Base-by-base conservation (phyloP, 2,113 vertebrate species). In the Gadus chalcogrammus region DNA sequence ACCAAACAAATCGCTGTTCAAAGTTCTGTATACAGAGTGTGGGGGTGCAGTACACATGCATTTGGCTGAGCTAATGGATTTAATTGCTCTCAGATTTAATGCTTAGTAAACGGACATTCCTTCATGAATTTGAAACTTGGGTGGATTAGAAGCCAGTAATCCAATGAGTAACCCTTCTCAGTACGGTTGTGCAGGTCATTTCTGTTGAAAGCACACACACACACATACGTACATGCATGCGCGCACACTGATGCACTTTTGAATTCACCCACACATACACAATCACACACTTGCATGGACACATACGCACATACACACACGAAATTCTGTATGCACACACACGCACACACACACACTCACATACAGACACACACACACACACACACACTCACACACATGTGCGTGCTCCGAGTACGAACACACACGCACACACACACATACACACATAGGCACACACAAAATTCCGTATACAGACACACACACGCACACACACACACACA, bases 11-110 rank as follows among this genome's bases (percentile, higher is more conserved):
- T 75, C 68, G 74, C 74, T 66, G 64, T 67, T 42, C 38, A 61
- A 17, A 78, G 80, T 83, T 85, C 70, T 20, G 16, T 56, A 18
- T 68, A 77, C 48, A 42, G 38, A 42, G 38, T 42, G 38, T 42
- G 42, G 8, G 42, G 42, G 68, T 31, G 24, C 60, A 64, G 78
- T 80, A 71, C 66, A 71, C 66, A 81, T 72, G 67, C 77, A 76
- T 56, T 71, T 67, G 81, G 79, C 71, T 79, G 69, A 71, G 64
- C 79, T 83, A 84, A 89, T 81, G 72, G 79, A 22, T 68, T 76
- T 86, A 85, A 88, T 88, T 90, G 84, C 81, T 85, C 78, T 87
- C 85, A 86, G 85, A 87, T 68, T 84, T 77, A 78, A 79, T 68
- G 64, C 38, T n/a, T 70, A 64, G 67, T 53, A 64, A 63, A 8